These are phyloP conservation scores for Tinamus guttatus DNA, from an alignment of 2,113 vertebrate genomes.

Conservation along the genomic window DNA sequence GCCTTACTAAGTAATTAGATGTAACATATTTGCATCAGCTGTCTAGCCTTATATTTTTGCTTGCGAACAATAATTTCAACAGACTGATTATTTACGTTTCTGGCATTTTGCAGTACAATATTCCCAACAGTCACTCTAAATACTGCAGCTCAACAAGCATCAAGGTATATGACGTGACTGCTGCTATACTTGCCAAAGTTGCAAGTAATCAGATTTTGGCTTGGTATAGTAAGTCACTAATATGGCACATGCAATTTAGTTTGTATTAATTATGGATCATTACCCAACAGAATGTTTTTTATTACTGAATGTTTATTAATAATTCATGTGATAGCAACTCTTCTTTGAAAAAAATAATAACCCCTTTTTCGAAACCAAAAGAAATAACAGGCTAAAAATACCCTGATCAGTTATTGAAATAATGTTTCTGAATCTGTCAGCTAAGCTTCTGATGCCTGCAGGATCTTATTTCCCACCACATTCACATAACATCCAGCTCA, in stretches of 20 bases:
- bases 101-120: background rate
- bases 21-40: background rate
- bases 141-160: background rate
- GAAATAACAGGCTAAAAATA: constrained; percentile 25
- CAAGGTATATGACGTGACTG: background rate
- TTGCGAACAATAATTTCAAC: background rate
- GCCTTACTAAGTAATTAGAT: background rate
- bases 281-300: background rate
- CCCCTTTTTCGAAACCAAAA: constrained; percentile 2
- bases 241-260: background rate
- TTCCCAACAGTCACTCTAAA: background rate
- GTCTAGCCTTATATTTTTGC: background rate
- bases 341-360: background rate
- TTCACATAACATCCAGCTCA: background rate
- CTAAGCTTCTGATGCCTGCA: constrained; percentile 3
- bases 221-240: background rate
- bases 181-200: background rate
- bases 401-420: constrained; percentile 8
- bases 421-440: background rate
- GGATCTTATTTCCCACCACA: background rate
- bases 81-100: background rate
- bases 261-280: background rate
- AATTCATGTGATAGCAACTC: background rate
- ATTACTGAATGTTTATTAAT: constrained; percentile 13
- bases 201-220: background rate